phyloP scores from a whole-genome alignment of 2,888 invertebrate genomes.

The Agrotis exclamationis region DNA sequence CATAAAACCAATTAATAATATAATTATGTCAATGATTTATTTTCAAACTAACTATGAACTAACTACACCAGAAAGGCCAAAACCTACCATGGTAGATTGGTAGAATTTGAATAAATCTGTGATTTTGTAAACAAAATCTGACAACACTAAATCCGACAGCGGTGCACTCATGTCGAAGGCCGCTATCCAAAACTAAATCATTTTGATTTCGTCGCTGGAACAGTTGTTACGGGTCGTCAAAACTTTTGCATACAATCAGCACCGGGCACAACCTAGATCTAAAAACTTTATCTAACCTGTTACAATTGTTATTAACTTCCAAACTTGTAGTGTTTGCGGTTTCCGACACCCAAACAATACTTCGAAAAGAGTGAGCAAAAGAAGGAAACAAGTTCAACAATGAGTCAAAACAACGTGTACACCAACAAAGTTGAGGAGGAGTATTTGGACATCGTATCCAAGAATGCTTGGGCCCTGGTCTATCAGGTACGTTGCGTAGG shows the following conservation, averaged over 20 bases:
- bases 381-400: constrained; percentile 53
- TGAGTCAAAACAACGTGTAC: constrained; percentile 67
- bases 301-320: constrained; percentile 44
- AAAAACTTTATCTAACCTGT: constrained; percentile 14
- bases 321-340: constrained; percentile 60
- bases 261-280: constrained; percentile 24
- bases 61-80: no score
- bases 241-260: constrained; percentile 30
- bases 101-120: constrained; percentile 35
- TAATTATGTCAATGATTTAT: no score
- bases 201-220: constrained; percentile 53
- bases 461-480: constrained; percentile 93
- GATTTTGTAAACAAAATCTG: constrained; percentile 52
- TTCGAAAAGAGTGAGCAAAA: constrained; percentile 56
- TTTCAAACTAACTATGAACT: no score
- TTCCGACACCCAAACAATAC: constrained; percentile 63
- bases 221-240: constrained; percentile 44
- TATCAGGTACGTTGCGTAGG: constrained; percentile 92
- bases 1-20: no score
- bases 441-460: constrained; percentile 93
- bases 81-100: constrained; percentile 46
- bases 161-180: constrained; percentile 66
- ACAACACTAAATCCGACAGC: constrained; percentile 71
- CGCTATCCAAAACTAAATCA: constrained; percentile 61
- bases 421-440: constrained; percentile 92